Evolutionary conservation across 2,113 vertebrate genomes (phyloP).

Genomic region (Corvus moneduloides): DNA sequence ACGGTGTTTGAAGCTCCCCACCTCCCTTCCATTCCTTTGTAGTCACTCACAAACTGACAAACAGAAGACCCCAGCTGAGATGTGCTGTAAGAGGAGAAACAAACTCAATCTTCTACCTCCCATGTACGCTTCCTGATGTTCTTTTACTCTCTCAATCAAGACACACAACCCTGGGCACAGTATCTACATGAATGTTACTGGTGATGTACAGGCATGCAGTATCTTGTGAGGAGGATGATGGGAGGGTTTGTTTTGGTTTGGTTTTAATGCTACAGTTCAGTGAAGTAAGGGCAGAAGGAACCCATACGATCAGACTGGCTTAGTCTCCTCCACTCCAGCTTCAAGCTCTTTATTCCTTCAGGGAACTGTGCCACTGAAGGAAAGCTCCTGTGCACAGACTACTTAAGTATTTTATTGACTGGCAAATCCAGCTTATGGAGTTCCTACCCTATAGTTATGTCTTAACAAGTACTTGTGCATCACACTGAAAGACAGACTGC

Average conservation of each 20-base stretch:
- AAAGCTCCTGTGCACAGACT: not conserved
- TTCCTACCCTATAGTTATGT: not conserved
- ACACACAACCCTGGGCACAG: not conserved
- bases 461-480: not conserved
- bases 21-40: not conserved
- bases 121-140: not conserved
- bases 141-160: not conserved
- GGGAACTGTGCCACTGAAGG: not conserved
- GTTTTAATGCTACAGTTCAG: not conserved
- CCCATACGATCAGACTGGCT: not conserved
- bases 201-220: not conserved
- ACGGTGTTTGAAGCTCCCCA: accelerated
- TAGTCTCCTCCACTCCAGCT: not conserved
- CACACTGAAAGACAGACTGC: not conserved
- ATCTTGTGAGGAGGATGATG: not conserved
- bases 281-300: not conserved
- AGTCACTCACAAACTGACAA: not conserved
- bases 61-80: not conserved
- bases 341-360: not conserved
- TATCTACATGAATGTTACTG: not conserved
- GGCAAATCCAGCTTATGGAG: not conserved
- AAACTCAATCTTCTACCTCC: not conserved
- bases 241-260: not conserved
- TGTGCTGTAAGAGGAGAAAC: not conserved
- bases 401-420: not conserved